Base-by-base conservation (phyloP, 1,140 invertebrate genomes). In the Pygmarrhopalites habei region DNA sequence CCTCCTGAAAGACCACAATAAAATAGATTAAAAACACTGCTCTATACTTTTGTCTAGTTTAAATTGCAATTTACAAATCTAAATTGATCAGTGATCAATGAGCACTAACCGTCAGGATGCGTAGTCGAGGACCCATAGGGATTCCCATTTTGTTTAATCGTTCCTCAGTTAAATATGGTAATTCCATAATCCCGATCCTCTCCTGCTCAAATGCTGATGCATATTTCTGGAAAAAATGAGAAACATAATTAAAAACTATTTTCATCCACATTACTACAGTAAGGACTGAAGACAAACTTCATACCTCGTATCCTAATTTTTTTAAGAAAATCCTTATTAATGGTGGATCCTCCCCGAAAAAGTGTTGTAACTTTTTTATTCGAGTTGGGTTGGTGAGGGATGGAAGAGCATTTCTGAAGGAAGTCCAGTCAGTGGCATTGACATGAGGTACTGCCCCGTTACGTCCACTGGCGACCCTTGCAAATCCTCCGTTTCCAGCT, bases 331-430 rank as follows among this genome's bases (percentile, higher is more conserved):
- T 80, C 75, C 90, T 82, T 74, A 95, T 83, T 41, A 94, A 81
- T 14, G 90, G 91, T 29, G 91, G 91, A 74, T 95, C 92, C 75
- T 92, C 88, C 14, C 91, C 91, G 78, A 95, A 95, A 82, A 95
- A 94, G 78, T 92, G 92, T 35, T 84, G 90, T 44, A 90, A 79
- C 67, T 89, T 86, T 73, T 88, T 88, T 0, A 91, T 87, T 62
- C 87, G 79, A 56, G 83, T 86, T 0, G 91, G 91, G 78, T 92
- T 92, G 26, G 89, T 79, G 23, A 81, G 72, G 26, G 78, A 74
- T 21, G 78, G 77, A n/a, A 78, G 49, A 17, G 69, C 69, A 62
- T 71, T 71, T 26, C 69, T 35, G 51, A 71, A 71, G 1, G 66
- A 64, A 12, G 66, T 58, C 69, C 69, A 71, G 39, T 71, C 69